A percentile compares a stretch with the other conserved stretches of the same genome.
These are phyloP conservation scores for Percopsis omiscomaycus DNA, from an alignment of 2,797 vertebrate species.

Conservation along the genomic window DNA sequence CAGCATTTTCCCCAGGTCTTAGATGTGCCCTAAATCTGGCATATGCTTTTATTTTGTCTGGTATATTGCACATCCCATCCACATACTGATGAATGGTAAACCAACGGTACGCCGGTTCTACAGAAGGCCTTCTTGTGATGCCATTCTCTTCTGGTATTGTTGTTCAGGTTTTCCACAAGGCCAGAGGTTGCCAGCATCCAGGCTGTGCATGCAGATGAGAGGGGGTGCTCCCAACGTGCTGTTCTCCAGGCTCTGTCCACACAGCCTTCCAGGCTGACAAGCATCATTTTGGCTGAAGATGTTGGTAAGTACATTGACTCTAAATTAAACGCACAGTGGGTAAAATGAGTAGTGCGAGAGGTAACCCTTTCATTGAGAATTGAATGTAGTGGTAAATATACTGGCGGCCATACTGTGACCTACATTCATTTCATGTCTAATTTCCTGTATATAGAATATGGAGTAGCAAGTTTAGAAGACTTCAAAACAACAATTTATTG, in stretches of 20 bases:
- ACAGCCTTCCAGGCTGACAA: slow-evolving; percentile 84
- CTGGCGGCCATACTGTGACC: no score
- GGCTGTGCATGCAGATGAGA: slow-evolving; percentile 70
- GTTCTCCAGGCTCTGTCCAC: slow-evolving; percentile 89
- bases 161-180: slow-evolving; percentile 87
- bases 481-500: no score
- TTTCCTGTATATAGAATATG: no score
- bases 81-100: no score
- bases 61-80: background rate
- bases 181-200: slow-evolving; percentile 92
- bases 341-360: background rate
- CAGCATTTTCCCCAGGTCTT: background rate
- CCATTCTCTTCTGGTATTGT: background rate
- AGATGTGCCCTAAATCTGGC: background rate
- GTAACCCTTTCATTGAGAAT: no score
- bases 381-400: no score
- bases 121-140: background rate
- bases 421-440: no score
- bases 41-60: background rate
- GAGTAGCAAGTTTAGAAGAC: no score
- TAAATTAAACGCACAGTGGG: background rate
- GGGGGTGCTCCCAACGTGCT: slow-evolving; percentile 86
- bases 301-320: slow-evolving; percentile 75
- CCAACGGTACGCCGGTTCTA: background rate
- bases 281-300: slow-evolving; percentile 95